Conservation (phyloP, 2,888 invertebrate genomes). For the Pandemis corylana region DNA sequence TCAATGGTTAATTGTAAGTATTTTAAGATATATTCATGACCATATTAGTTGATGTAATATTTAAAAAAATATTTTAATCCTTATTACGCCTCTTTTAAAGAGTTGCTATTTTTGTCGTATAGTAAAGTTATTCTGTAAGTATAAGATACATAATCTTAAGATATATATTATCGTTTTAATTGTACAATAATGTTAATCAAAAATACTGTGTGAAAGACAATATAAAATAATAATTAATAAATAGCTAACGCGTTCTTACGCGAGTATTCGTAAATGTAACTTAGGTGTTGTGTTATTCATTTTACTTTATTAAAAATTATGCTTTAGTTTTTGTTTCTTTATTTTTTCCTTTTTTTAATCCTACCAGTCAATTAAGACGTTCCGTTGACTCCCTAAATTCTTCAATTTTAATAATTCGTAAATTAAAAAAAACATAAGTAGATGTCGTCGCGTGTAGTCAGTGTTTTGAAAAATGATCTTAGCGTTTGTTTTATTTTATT, state of each 20-base stretch:
- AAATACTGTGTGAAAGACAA: constrained; percentile 71
- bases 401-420: constrained; percentile 76
- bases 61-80: constrained; percentile 30
- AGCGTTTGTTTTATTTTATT: neutral
- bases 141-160: constrained; percentile 17
- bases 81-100: constrained; percentile 17
- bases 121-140: constrained; percentile 18
- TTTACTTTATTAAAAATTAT: constrained; percentile 58
- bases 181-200: constrained; percentile 48
- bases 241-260: constrained; percentile 19
- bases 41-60: constrained; percentile 47
- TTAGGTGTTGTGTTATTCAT: constrained; percentile 51
- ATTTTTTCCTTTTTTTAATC: constrained; percentile 51
- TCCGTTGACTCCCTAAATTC: constrained; percentile 83
- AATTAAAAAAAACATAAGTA: constrained; percentile 47
- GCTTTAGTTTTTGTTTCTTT: constrained; percentile 47
- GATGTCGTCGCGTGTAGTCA: constrained; percentile 42
- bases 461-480: constrained; percentile 16
- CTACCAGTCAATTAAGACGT: constrained; percentile 80
- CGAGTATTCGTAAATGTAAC: constrained; percentile 31
- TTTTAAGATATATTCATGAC: constrained; percentile 40
- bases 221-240: constrained; percentile 54
- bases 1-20: neutral
- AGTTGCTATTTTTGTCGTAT: constrained; percentile 2
- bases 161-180: constrained; percentile 34